phyloP scores from a whole-genome alignment of 2,113 vertebrate species.

The Amblyopsis rosae region DNA sequence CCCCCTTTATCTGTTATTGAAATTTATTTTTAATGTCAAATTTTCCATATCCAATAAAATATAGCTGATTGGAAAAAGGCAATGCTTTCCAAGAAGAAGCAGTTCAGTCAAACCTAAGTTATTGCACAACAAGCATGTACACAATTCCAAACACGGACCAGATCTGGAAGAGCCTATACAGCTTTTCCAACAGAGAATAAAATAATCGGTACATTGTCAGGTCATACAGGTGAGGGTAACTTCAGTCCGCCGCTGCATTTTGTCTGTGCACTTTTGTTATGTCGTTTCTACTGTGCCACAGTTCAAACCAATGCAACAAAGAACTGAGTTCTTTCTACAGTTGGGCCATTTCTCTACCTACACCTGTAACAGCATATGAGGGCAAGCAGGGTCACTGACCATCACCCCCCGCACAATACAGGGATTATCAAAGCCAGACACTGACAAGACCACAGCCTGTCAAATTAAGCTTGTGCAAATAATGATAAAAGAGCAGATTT shows the following conservation, averaged over 20 bases:
- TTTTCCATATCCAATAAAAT: conserved; percentile 39
- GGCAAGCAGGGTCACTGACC: conserved; percentile 40
- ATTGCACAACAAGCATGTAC: conserved; percentile 53
- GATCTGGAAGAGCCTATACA: conserved; percentile 10
- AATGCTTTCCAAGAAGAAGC: conserved; percentile 56
- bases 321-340: conserved; percentile 29
- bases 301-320: conserved; percentile 25
- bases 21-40: conserved; percentile 29
- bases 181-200: conserved; percentile 20
- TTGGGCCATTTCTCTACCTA: conserved; percentile 11
- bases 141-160: conserved; percentile 40
- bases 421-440: conserved; percentile 15
- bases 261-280: conserved; percentile 4
- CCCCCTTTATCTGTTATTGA: conserved; percentile 22
- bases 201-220: conserved; percentile 14
- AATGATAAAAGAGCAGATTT: conserved; percentile 19
- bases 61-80: conserved; percentile 54
- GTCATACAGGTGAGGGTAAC: background rate
- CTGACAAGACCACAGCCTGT: conserved; percentile 9
- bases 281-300: conserved; percentile 18
- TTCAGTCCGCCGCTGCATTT: conserved; percentile 27
- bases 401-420: conserved; percentile 15
- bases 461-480: conserved; percentile 28
- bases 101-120: conserved; percentile 46
- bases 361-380: conserved; percentile 31